phyloP scores from a whole-genome alignment of 2,888 invertebrate genomes.

The Cryptus viduatorius region DNA sequence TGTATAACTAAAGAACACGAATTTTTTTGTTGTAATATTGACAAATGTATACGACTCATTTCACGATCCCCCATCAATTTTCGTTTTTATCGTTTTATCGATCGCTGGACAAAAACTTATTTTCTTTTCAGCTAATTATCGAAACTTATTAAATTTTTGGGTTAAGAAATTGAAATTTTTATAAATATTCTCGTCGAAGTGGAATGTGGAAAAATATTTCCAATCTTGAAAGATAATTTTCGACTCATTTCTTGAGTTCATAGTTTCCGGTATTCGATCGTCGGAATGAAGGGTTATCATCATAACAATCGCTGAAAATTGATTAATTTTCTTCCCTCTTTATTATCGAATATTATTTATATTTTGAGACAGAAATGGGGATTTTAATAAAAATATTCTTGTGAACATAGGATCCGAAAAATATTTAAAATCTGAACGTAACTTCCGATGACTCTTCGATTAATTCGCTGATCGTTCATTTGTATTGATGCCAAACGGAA shows the following conservation, averaged over 20 bases:
- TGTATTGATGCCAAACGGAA: not conserved
- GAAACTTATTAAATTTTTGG: no score
- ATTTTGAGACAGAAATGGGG: not conserved
- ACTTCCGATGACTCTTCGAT: not conserved
- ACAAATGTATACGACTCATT: not conserved
- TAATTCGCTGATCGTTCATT: not conserved
- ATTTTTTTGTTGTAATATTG: not conserved
- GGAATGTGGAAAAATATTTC: not conserved
- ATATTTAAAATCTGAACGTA: no score
- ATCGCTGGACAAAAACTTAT: no score
- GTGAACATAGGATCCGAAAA: no score
- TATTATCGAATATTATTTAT: not conserved
- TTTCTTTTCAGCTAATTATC: no score
- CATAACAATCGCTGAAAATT: not conserved
- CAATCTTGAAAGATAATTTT: no score
- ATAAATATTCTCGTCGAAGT: not conserved
- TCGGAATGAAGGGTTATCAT: not conserved
- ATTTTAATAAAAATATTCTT: not conserved
- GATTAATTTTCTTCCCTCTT: not conserved
- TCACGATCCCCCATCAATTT: no score
- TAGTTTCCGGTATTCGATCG: not conserved
- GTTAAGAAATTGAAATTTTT: no score
- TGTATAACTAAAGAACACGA: not conserved
- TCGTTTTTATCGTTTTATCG: no score
- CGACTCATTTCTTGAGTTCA: not conserved